Base-by-base conservation (phyloP, 2,888 invertebrate genomes). In the Dicyrtomina minuta region DNA sequence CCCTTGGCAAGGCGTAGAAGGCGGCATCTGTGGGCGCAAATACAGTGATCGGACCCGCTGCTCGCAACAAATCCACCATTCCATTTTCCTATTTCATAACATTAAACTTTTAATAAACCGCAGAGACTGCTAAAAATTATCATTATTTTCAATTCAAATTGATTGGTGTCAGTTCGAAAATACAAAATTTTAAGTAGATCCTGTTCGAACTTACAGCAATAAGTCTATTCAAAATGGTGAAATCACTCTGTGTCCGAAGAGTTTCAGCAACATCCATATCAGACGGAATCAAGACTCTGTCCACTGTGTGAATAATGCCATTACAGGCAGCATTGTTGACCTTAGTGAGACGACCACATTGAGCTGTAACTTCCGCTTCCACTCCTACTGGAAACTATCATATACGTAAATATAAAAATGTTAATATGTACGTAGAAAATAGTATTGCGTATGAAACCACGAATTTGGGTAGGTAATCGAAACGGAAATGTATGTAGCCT, bases 251-350 rank as follows among this genome's bases (percentile, higher is more conserved):
- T 1, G 75, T 79, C 56, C 82, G 79, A 17, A 88, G 80, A n/a
- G 83, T 80, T 60, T 87, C 84, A 64, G 85, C 76, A 6, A 87
- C 80, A 33, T 82, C 83, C 26, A 83, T 81, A 39, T 81, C 81
- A 1, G 87, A 85, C 5, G 87, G 86, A 1, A 83, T 77, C 39
- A 88, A 80, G 22, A 88, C 82, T 76, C 84, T 85, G 78, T 88
- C 87, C 1, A 90, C 84, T 79, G 88, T 85, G 79, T 90, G 88
- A 22, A 89, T 82, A 10, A 88, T 84, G 0, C 88, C 88, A 68
- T 88, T 88, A 77, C 90, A 90, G 41, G 88, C 87, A 79, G 87
- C 85, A 72, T 87, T 85, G 75, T 88, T 88, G 68, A 85, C 84
- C 74, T 85, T 85, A 0, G 85, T 82, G 13, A 90, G 79, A 10